Evolutionary conservation across 2,888 invertebrate genomes (phyloP), one percentile per base, ranked within the genome.

Genomic region (Chydorus sphaericus): DNA sequence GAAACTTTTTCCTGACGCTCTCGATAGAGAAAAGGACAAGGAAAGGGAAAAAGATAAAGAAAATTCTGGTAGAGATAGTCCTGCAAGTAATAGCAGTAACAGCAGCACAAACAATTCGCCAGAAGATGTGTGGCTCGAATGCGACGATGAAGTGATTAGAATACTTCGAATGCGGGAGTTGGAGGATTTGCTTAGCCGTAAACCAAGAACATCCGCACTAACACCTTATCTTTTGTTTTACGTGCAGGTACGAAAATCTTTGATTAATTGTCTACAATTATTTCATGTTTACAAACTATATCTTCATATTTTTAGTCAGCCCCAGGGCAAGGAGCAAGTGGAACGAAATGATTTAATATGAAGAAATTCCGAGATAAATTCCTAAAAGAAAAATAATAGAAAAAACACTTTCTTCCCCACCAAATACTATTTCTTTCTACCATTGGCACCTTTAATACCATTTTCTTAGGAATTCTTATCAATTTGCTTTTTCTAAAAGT

Each of bases 211-310:
- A 60, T 83, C 83, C 39, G 84, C 85, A 1, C 63, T 66, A 38
- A 89, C 89, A 1, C 90, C 90, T 1, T 90, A 90, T 72, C 76
- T 90, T 56, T 73, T 90, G 49, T 90, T 90, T 72, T 90, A 90
- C 68, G 83, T 55, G 8, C 54, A 54, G 23, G 54, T 54, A 44
- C 18, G 20, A 37, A 39, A 20, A 39, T n/a, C 20, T 16, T 16
- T 8, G 33, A 33, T 14, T 33, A n/a, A n/a, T n/a, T n/a, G n/a
- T n/a, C n/a, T n/a, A n/a, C n/a, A n/a, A n/a, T n/a, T n/a, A n/a
- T n/a, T n/a, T n/a, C n/a, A n/a, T n/a, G n/a, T n/a, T n/a, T n/a
- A n/a, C n/a, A n/a, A n/a, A n/a, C n/a, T n/a, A n/a, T n/a, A n/a
- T n/a, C n/a, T n/a, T n/a, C n/a, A n/a, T n/a, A n/a, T n/a, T n/a